Percentiles rank a stretch among this genome's conserved stretches.
These are phyloP conservation scores for Tenebrosternarchus preto DNA, from an alignment of 2,113 vertebrate species.

Conservation along the genomic window DNA sequence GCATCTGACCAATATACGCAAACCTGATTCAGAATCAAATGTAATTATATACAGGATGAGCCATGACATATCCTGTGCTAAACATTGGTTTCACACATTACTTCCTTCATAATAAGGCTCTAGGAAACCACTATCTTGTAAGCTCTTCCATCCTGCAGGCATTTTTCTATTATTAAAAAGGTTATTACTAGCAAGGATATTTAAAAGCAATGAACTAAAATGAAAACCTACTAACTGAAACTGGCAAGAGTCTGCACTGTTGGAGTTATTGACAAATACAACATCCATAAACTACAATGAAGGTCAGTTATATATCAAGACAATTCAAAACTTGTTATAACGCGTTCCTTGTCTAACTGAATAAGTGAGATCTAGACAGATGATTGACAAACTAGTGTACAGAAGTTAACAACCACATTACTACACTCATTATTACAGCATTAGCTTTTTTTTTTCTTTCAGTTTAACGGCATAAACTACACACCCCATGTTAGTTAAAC, in stretches of 20 bases:
- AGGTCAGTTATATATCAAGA: constrained; percentile 17
- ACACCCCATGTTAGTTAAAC: not conserved
- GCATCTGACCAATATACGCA: not conserved
- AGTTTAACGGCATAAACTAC: not conserved
- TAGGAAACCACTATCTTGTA: no score
- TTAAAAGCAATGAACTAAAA: no score
- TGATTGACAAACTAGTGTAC: not conserved
- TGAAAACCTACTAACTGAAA: not conserved
- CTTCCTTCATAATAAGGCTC: no score
- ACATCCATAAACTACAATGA: not conserved
- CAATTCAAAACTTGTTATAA: constrained; percentile 17
- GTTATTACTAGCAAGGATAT: no score
- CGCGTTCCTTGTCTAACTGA: not conserved
- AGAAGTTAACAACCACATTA: not conserved
- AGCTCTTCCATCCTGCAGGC: no score
- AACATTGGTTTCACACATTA: no score
- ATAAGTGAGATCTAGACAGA: not conserved
- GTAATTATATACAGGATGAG: not conserved
- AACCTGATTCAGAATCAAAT: not conserved
- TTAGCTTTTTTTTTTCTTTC: not conserved
- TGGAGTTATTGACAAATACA: no score
- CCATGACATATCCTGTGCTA: no score
- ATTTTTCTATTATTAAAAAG: no score
- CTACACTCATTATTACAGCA: not conserved
- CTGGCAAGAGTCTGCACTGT: no score